phyloP scores from a whole-genome alignment of 2,888 invertebrate genomes.

The Dyspetes luteomarginatus region DNA sequence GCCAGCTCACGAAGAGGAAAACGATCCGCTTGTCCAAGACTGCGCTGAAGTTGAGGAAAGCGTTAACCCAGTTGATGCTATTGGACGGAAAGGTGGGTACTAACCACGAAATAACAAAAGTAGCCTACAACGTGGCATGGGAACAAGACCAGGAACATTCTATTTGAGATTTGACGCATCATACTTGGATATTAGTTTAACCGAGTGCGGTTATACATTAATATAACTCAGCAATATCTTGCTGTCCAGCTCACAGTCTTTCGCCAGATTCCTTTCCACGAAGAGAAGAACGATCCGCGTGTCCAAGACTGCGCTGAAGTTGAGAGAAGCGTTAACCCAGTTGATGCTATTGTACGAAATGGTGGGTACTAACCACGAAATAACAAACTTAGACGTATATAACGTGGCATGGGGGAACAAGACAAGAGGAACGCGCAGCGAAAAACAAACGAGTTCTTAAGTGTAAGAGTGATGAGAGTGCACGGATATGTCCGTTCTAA shows the following conservation, averaged over 20 bases:
- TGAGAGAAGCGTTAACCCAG: conserved; percentile 30
- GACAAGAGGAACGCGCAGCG: conserved; percentile 13
- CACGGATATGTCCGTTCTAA: too few species aligned
- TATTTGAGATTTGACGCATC: too few species aligned
- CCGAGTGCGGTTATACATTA: too few species aligned
- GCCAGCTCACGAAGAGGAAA: too few species aligned
- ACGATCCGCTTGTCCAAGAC: too few species aligned
- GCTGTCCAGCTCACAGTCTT: too few species aligned
- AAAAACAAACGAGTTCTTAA: conserved; percentile 8
- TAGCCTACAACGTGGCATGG: not conserved
- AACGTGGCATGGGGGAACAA: not conserved
- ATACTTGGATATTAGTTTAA: too few species aligned
- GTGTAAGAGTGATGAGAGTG: conserved; percentile 26
- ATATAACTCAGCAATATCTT: too few species aligned
- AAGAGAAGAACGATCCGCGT: not conserved
- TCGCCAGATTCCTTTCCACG: too few species aligned
- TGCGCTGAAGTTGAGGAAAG: conserved; percentile 10
- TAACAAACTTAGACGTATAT: conserved; percentile 8
- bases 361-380: conserved; percentile 3
- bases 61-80: conserved; percentile 26
- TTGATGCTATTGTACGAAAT: not conserved
- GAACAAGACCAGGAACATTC: too few species aligned
- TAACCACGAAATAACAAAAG: not conserved
- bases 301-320: not conserved
- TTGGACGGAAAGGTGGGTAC: not conserved